Evolutionary conservation across 2,888 invertebrate species (phyloP).

Genomic region (Meta bourneti): DNA sequence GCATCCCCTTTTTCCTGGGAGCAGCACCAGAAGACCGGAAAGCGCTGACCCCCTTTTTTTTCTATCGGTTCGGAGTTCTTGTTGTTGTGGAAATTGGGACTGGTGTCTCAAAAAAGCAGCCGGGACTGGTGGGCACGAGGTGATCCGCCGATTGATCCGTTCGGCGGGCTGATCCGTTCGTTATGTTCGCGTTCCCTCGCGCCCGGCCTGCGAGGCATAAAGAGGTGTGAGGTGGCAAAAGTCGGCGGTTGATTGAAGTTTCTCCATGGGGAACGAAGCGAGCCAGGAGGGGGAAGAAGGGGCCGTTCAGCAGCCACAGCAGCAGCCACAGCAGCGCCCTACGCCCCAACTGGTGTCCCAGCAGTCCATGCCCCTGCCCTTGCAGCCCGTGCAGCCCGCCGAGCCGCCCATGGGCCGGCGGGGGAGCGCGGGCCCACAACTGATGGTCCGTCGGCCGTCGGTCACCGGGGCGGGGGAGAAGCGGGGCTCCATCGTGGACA

Average conservation of each 20-base stretch:
- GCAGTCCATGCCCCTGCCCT: slow-evolving; percentile 69
- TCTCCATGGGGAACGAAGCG: slow-evolving; percentile 73
- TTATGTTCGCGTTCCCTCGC: slow-evolving; percentile 45
- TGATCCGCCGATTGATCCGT: background rate
- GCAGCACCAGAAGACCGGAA: too few relatives aligned
- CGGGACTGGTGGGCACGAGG: background rate
- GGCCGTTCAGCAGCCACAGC: slow-evolving; percentile 13
- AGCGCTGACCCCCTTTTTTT: too few relatives aligned
- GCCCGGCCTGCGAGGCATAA: slow-evolving; percentile 55
- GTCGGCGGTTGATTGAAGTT: background rate
- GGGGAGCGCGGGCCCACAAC: slow-evolving; percentile 63
- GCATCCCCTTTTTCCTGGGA: too few relatives aligned
- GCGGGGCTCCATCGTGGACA: slow-evolving; percentile 63
- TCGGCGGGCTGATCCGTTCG: background rate
- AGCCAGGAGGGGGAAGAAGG: slow-evolving; percentile 71
- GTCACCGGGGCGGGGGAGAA: slow-evolving; percentile 25
- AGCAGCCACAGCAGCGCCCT: slow-evolving; percentile 21
- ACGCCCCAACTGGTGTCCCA: slow-evolving; percentile 56
- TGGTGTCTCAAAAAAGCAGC: background rate
- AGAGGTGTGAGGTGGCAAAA: slow-evolving; percentile 1
- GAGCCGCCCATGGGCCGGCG: slow-evolving; percentile 38
- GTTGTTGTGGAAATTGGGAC: background rate
- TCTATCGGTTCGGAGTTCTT: too few relatives aligned
- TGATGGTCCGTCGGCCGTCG: slow-evolving; percentile 43
- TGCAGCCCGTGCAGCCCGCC: slow-evolving; percentile 4